phyloP scores from a whole-genome alignment of 2,797 vertebrate species.

The Vespertilio murinus region DNA sequence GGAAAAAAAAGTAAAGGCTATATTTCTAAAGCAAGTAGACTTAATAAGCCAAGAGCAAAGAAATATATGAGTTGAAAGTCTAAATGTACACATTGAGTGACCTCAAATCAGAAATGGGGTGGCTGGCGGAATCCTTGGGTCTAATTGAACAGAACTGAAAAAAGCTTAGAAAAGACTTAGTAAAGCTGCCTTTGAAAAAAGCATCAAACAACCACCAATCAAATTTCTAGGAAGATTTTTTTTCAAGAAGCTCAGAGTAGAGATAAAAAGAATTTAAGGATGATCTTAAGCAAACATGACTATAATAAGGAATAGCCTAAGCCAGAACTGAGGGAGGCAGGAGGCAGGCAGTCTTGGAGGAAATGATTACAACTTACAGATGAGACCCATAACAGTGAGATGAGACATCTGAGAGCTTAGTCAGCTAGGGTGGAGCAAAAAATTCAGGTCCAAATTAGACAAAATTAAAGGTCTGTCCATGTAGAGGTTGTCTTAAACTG shows the following conservation, averaged over 20 bases:
- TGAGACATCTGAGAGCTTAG: neutral
- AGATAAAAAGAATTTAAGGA: constrained; percentile 73
- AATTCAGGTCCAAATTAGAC: constrained; percentile 28
- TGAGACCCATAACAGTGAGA: neutral
- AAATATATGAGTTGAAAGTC: constrained; percentile 56
- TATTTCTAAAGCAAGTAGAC: constrained; percentile 55
- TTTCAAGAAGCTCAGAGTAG: constrained; percentile 57
- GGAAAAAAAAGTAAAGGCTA: constrained; percentile 33
- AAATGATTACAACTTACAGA: constrained; percentile 3
- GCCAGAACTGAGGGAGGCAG: neutral
- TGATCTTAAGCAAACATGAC: constrained; percentile 73
- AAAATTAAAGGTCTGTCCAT: neutral
- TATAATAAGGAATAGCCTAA: constrained; percentile 66
- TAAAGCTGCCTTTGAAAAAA: constrained; percentile 65
- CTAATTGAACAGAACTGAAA: constrained; percentile 57
- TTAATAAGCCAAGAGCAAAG: constrained; percentile 68
- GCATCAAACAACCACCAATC: constrained; percentile 68
- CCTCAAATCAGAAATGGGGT: constrained; percentile 64
- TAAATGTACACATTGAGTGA: constrained; percentile 60
- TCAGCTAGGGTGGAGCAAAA: neutral
- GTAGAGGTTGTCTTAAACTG: neutral
- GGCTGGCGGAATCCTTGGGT: constrained; percentile 51
- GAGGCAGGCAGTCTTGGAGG: neutral
- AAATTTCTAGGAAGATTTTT: constrained; percentile 43
- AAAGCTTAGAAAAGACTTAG: constrained; percentile 56